Evolutionary conservation across 2,113 vertebrate genomes (phyloP).

Genomic region (Gopherus flavomarginatus): DNA sequence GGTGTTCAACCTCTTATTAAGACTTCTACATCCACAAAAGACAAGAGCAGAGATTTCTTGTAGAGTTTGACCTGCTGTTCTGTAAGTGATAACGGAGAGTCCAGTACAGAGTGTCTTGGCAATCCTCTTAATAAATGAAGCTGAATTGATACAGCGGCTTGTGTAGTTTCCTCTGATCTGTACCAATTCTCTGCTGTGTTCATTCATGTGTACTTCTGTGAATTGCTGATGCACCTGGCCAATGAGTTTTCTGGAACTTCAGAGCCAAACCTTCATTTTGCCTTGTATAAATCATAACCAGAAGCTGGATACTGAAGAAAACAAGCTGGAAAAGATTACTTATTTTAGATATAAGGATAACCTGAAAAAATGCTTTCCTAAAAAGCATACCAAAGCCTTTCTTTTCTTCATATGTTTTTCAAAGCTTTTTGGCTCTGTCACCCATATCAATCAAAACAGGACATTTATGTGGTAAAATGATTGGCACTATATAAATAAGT

Average conservation of each 20-base stretch:
- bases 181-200: conserved; percentile 35
- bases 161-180: conserved; percentile 73
- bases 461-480: background rate
- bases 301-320: conserved; percentile 55
- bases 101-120: conserved; percentile 49
- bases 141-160: conserved; percentile 60
- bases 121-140: conserved; percentile 68
- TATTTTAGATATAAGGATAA: conserved; percentile 56
- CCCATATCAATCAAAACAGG: background rate
- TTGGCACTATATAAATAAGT: background rate
- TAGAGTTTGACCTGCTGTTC: conserved; percentile 59
- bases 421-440: background rate
- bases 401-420: background rate
- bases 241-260: conserved; percentile 65
- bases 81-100: conserved; percentile 46
- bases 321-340: conserved; percentile 57
- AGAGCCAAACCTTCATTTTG: conserved; percentile 69
- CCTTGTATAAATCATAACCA: conserved; percentile 54
- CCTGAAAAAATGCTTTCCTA: conserved; percentile 28
- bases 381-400: background rate
- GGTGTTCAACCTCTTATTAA: background rate
- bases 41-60: conserved; percentile 53
- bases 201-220: conserved; percentile 51
- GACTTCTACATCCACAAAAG: conserved; percentile 36
- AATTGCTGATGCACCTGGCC: conserved; percentile 62